These are phyloP conservation scores for Erythrocercus mccallii DNA, from an alignment of 2,113 vertebrate genomes.

Conservation along the genomic window DNA sequence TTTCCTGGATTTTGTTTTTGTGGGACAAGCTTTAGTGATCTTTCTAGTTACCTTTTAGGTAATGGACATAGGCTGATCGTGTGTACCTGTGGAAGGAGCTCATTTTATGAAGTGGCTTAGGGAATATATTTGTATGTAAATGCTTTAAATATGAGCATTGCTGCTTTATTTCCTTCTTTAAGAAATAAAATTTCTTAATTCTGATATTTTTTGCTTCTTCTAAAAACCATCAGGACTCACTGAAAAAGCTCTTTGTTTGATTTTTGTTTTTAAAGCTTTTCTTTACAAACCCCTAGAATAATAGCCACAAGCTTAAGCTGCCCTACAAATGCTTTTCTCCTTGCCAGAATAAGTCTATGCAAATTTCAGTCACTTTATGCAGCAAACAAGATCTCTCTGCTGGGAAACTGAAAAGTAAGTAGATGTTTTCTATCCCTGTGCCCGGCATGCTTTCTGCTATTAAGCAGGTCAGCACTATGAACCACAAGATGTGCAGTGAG, in stretches of 20 bases:
- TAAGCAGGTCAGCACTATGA: neutral
- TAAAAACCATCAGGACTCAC: neutral
- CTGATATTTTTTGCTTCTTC: neutral
- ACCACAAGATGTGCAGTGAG: neutral
- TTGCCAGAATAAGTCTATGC: neutral
- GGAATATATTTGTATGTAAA: neutral
- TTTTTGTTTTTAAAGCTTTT: neutral
- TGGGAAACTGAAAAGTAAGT: neutral
- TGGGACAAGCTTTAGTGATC: neutral
- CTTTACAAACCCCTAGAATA: neutral
- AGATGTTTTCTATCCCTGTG: neutral
- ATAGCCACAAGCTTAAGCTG: neutral
- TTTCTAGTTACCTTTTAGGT: neutral
- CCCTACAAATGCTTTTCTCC: neutral
- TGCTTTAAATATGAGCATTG: neutral
- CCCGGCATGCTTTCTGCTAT: accelerated
- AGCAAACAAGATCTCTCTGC: neutral
- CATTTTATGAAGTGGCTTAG: neutral
- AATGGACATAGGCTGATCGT: neutral
- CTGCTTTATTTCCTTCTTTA: neutral
- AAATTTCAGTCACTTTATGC: neutral
- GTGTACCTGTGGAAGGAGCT: neutral
- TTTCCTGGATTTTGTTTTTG: neutral
- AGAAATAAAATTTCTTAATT: neutral
- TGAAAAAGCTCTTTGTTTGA: neutral